Conservation (phyloP, 2,797 vertebrate species). For the Balearica regulorum region DNA sequence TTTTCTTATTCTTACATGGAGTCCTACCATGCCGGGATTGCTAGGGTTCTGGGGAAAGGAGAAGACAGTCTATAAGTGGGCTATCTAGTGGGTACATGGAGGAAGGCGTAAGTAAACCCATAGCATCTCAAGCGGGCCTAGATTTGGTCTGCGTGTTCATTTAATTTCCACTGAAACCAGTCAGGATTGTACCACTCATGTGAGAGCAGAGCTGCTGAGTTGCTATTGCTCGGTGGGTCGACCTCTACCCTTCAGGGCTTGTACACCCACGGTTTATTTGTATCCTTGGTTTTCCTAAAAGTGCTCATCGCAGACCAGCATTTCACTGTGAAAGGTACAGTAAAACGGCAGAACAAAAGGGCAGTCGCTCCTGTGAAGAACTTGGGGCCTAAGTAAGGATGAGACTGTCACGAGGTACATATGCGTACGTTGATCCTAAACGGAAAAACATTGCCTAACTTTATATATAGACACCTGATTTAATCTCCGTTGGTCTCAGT, state of each 20-base stretch:
- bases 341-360: not conserved
- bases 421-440: fast-evolving
- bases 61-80: not conserved
- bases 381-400: not conserved
- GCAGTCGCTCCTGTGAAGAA: not conserved
- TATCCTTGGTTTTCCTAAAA: not conserved
- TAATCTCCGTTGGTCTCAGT: not conserved
- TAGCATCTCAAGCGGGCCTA: not conserved
- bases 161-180: not conserved
- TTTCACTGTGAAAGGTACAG: not conserved
- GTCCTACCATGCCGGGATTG: not conserved
- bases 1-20: not conserved
- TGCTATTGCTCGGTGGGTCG: not conserved
- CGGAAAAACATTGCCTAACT: not conserved
- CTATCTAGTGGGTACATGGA: not conserved
- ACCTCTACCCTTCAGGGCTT: not conserved
- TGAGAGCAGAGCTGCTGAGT: not conserved
- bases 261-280: not conserved
- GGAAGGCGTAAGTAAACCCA: not conserved
- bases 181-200: not conserved
- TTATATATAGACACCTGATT: not conserved
- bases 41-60: not conserved
- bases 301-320: not conserved
- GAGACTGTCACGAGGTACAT: fast-evolving
- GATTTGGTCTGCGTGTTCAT: not conserved